Base-by-base conservation (phyloP, 1,140 invertebrate species). In the Acromyrmex charruanus region DNA sequence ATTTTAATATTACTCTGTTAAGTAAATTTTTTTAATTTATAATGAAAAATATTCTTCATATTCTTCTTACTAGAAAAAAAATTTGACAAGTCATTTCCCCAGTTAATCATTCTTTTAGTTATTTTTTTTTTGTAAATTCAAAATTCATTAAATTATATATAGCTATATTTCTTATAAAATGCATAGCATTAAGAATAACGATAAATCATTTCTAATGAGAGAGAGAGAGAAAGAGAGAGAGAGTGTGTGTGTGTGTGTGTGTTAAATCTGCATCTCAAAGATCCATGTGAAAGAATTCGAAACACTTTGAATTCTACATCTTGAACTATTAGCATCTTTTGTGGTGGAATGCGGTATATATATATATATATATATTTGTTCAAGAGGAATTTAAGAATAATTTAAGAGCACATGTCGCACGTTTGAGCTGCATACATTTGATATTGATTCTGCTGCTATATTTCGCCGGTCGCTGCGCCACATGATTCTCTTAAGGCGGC, bases 321-420 rank as follows among this genome's bases (percentile, higher is more conserved):
- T 28, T 21, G 2, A 18, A 58, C 21, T 58, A 35, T 2, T 25
- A 28, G 10, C 21, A 18, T 35, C 1, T 31, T 49, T 44, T 5
- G 21, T 25, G 25, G 6, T 16, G 61, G 44, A 31, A 35, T 16
- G 16, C 7, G 16, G 21, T 25, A 25, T 25, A 31, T 44, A 63
- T 31, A 4, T 31, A 31, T 31, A 5, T 7, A 35, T 9, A 39
- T 25, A n/a, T 77, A 61, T 61, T 63, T 77, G 5, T 65, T n/a
- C 0, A 31, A 18, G 25, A 51, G 44, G 25, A 66, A 71, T 81
- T 81, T 58, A 59, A 71, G 31, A 71, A 44, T 44, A 81, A 71
- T 81, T 71, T 25, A 39, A 21, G 14, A 81, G 79, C 79, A 81
- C 79, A 81, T 39, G 72, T 77, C 25, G 61, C 61, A 79, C 81